Conservation (phyloP, 2,888 invertebrate genomes). For the Andrena praecox region DNA sequence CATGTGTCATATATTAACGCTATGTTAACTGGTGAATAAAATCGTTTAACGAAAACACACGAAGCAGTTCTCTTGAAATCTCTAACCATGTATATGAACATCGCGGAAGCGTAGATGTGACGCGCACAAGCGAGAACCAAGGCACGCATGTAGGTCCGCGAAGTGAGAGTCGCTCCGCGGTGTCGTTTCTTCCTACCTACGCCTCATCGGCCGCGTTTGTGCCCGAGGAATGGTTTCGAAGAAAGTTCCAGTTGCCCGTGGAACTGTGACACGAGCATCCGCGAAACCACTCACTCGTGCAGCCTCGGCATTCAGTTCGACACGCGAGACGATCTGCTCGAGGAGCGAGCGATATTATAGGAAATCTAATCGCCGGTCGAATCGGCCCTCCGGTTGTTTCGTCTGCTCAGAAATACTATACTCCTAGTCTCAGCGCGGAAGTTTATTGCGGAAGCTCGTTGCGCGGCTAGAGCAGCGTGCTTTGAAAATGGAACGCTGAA, state of each 20-base stretch:
- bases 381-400: too few relatives aligned
- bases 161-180: constrained; percentile 69
- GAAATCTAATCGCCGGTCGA: too few relatives aligned
- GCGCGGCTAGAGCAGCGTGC: neutral
- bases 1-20: neutral
- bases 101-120: neutral
- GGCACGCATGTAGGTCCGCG: constrained; percentile 61
- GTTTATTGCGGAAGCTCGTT: neutral
- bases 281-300: constrained; percentile 17
- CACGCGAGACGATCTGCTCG: neutral
- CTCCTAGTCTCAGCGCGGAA: neutral
- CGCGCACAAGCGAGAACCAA: constrained; percentile 15
- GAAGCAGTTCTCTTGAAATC: neutral
- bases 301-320: neutral
- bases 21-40: constrained; percentile 28
- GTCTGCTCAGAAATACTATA: too few relatives aligned
- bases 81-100: neutral
- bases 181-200: constrained; percentile 76
- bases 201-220: constrained; percentile 43
- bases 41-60: neutral
- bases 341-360: too few relatives aligned
- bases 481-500: neutral
- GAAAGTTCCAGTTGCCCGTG: constrained; percentile 72
- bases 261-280: constrained; percentile 62
- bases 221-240: constrained; percentile 70